phyloP scores from a whole-genome alignment of 1,140 invertebrate genomes.

The Dendrolimus kikuchii region DNA sequence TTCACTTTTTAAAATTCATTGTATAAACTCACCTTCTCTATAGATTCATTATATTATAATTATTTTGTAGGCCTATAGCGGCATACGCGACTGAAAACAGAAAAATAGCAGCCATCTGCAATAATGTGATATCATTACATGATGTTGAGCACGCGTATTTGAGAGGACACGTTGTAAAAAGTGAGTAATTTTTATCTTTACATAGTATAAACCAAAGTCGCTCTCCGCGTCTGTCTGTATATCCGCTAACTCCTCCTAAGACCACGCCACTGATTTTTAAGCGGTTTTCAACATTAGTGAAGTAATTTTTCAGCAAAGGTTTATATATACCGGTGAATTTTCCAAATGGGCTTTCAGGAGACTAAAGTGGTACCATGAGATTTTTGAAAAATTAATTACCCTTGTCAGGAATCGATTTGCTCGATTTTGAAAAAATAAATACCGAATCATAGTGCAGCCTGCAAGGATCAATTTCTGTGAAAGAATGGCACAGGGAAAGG shows the following conservation, averaged over 20 bases:
- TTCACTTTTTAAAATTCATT: neutral
- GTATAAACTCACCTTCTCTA: no score
- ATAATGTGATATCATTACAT: conserved; percentile 21
- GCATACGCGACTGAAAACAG: conserved; percentile 15
- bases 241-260: no score
- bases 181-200: conserved; percentile 13
- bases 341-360: no score
- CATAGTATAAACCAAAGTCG: neutral
- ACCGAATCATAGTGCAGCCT: no score
- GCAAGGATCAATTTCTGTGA: no score
- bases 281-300: neutral
- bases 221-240: no score
- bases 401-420: no score
- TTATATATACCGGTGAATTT: neutral
- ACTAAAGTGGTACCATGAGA: no score
- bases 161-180: conserved; percentile 29
- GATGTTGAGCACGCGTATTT: conserved; percentile 31
- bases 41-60: neutral
- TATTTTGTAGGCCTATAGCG: conserved; percentile 23
- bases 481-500: no score
- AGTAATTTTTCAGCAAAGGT: neutral
- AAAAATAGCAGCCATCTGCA: conserved; percentile 20
- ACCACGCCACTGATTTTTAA: neutral
- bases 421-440: no score
- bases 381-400: no score